phyloP scores from a whole-genome alignment of 1,140 invertebrate genomes.

The Cardiocondyla obscurior region DNA sequence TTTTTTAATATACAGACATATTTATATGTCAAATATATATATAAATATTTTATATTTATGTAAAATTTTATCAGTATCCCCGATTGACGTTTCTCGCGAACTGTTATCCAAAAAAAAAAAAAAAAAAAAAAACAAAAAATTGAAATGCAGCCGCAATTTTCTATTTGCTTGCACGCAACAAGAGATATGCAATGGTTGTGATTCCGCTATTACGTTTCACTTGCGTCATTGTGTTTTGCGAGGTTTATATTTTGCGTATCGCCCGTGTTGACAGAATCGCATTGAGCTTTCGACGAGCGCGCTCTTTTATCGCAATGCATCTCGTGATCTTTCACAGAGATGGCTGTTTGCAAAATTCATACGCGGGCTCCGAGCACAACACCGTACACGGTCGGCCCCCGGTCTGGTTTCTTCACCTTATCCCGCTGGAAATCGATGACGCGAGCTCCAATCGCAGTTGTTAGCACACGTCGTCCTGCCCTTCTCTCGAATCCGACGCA shows the following conservation, averaged over 20 bases:
- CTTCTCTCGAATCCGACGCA: slow-evolving; percentile 25
- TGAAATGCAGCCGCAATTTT: neutral
- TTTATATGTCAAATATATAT: too few relatives aligned
- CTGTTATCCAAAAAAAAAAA: neutral
- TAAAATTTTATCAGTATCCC: neutral
- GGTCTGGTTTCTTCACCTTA: slow-evolving; percentile 1
- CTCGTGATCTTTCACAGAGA: slow-evolving; percentile 23
- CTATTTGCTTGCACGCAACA: neutral
- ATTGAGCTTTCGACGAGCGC: neutral
- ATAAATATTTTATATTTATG: neutral
- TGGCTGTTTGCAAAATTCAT: slow-evolving; percentile 52
- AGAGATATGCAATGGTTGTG: neutral
- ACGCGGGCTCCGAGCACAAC: slow-evolving; percentile 17
- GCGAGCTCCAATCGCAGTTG: slow-evolving; percentile 42
- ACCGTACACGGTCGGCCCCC: neutral
- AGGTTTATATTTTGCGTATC: slow-evolving; percentile 23
- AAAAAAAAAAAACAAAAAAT: too few relatives aligned
- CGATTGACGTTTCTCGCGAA: neutral
- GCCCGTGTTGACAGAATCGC: slow-evolving; percentile 19
- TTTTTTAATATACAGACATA: neutral
- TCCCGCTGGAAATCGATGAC: slow-evolving; percentile 43
- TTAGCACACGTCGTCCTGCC: slow-evolving; percentile 32
- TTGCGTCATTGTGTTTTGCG: slow-evolving; percentile 1
- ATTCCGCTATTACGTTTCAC: neutral
- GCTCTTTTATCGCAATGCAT: slow-evolving; percentile 34